Percentiles rank a stretch among this genome's conserved stretches.
Evolutionary conservation across 2,113 vertebrate species (phyloP).

Genomic region (Chaetodon trifascialis): DNA sequence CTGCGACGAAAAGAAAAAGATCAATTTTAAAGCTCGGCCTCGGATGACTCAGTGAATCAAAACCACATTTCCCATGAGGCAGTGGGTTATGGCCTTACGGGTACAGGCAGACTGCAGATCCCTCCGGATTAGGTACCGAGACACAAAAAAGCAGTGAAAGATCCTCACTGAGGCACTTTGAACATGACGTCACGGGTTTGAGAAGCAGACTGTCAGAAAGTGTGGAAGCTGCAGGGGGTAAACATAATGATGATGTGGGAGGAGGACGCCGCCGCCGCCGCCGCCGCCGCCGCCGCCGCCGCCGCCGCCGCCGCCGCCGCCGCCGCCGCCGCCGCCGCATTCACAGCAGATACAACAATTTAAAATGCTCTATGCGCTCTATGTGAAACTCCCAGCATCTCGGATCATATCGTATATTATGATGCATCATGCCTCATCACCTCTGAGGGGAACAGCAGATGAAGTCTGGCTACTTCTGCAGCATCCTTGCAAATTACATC

Average conservation of each 20-base stretch:
- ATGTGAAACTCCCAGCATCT: constrained; percentile 53
- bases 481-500: constrained; percentile 54
- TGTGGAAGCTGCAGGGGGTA: constrained; percentile 32
- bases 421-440: constrained; percentile 61
- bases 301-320: no score
- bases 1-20: constrained; percentile 26
- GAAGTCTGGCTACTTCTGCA: constrained; percentile 24
- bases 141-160: neutral
- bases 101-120: constrained; percentile 42
- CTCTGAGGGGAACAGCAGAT: constrained; percentile 46
- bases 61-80: constrained; percentile 64
- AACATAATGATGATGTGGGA: constrained; percentile 53
- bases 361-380: constrained; percentile 51
- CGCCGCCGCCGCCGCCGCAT: neutral
- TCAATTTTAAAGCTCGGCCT: constrained; percentile 18
- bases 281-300: no score
- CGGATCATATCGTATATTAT: constrained; percentile 57
- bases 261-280: constrained; percentile 15
- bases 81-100: constrained; percentile 46
- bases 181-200: constrained; percentile 41
- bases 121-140: constrained; percentile 26
- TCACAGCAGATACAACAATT: constrained; percentile 42
- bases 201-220: constrained; percentile 16
- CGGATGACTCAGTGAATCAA: constrained; percentile 53
- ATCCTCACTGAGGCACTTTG: constrained; percentile 20